Conservation (phyloP, 2,888 invertebrate genomes). For the Lottia scabra region DNA sequence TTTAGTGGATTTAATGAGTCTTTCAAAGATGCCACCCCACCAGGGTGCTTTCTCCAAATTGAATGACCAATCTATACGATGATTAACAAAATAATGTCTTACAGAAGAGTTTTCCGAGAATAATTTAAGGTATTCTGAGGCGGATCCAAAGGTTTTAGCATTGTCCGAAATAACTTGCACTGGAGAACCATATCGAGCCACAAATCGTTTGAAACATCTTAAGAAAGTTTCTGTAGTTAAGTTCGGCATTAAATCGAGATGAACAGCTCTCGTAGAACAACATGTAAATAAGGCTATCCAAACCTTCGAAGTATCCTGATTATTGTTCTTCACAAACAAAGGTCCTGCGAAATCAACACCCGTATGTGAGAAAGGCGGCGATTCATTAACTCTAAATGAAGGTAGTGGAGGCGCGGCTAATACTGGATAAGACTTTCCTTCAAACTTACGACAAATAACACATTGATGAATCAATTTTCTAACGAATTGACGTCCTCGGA, state of each 20-base stretch:
- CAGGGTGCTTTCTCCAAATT: background rate
- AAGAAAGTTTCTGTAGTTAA: background rate
- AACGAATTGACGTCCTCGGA: background rate
- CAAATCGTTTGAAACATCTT: background rate
- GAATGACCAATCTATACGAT: background rate
- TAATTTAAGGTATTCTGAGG: background rate
- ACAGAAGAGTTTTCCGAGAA: background rate
- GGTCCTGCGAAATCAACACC: background rate
- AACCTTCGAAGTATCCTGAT: background rate
- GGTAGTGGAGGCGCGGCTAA: background rate
- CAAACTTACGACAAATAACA: background rate
- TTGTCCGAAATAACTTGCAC: background rate
- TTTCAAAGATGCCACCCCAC: background rate
- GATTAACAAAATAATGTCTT: background rate
- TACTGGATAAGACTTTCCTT: background rate
- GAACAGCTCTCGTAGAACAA: background rate
- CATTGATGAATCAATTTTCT: background rate
- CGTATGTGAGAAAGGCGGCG: background rate
- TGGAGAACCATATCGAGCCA: background rate
- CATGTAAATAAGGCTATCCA: background rate
- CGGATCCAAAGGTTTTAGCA: background rate
- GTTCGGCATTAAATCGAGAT: background rate
- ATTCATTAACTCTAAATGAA: background rate
- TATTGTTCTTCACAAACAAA: background rate
- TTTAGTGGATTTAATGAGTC: background rate